Conservation (phyloP, 2,797 vertebrate genomes). For the Sternotherus odoratus region DNA sequence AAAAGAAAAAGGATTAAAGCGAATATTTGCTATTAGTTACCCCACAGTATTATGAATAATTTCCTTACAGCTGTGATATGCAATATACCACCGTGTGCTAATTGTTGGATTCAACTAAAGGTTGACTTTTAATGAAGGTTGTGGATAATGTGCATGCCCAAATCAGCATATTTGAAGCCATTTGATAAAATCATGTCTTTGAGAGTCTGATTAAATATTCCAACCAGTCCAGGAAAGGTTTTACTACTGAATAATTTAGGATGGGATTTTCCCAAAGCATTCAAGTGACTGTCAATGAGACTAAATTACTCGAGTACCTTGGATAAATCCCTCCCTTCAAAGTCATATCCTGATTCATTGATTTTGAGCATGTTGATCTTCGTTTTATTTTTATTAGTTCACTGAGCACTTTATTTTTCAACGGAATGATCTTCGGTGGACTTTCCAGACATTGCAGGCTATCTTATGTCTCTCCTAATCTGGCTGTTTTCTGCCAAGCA, state of each 20-base stretch:
- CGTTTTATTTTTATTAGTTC: constrained; percentile 16
- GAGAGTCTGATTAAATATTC: not conserved
- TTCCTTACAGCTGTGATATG: not conserved
- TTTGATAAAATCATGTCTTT: not conserved
- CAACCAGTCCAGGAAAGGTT: not conserved
- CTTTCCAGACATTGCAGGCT: constrained; percentile 36
- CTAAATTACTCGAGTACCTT: not conserved
- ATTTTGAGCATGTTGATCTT: constrained; percentile 17
- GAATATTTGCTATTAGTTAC: not conserved
- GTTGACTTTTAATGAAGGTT: not conserved
- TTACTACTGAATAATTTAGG: not conserved
- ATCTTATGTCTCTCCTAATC: constrained; percentile 27
- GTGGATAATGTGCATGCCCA: not conserved
- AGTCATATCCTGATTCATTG: not conserved
- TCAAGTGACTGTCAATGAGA: not conserved
- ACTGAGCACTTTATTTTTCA: constrained; percentile 5
- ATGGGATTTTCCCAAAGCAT: not conserved
- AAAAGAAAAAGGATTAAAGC: not conserved
- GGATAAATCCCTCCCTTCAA: not conserved
- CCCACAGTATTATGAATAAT: not conserved
- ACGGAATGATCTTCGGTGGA: not conserved
- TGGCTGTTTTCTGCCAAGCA: constrained; percentile 39
- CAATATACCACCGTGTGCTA: not conserved
- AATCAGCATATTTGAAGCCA: not conserved
- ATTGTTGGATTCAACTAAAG: not conserved